These are phyloP conservation scores for Lepidochitona cinerea DNA, from an alignment of 2,888 invertebrate genomes.

Conservation along the genomic window DNA sequence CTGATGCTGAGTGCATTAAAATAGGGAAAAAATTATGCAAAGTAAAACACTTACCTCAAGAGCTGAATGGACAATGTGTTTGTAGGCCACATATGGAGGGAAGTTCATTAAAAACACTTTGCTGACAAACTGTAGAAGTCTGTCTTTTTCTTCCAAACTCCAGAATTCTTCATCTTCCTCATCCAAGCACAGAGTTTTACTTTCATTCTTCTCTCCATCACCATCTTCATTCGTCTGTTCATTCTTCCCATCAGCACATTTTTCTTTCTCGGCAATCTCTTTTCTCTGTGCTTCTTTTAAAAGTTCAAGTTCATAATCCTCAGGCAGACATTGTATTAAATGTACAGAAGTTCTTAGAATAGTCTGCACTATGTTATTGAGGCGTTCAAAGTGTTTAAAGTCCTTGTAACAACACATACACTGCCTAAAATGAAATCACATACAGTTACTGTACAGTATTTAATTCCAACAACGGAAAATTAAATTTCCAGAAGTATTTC, in stretches of 20 bases:
- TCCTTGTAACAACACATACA: constrained; percentile 96
- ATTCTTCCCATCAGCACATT: constrained; percentile 15
- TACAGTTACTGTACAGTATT: neutral
- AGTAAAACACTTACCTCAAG: constrained; percentile 78
- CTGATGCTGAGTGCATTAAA: no score
- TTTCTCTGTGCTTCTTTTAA: constrained; percentile 35
- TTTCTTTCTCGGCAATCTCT: constrained; percentile 24
- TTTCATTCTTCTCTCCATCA: constrained; percentile 18
- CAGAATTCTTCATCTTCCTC: constrained; percentile 71
- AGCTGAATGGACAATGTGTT: constrained; percentile 84
- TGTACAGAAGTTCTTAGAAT: constrained; percentile 87
- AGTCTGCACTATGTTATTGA: constrained; percentile 90
- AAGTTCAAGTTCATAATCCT: constrained; percentile 35
- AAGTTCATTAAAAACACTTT: constrained; percentile 92
- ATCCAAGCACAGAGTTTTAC: no score
- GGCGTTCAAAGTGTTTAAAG: constrained; percentile 91
- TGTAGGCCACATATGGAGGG: constrained; percentile 81
- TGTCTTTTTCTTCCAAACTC: constrained; percentile 88
- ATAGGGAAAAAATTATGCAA: no score
- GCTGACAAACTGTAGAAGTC: constrained; percentile 87
- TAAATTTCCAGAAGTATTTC: no score
- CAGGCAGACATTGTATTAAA: constrained; percentile 75
- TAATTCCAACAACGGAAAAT: no score
- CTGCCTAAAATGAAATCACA: constrained; percentile 78
- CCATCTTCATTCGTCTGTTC: constrained; percentile 25